phyloP scores from a whole-genome alignment of 2,113 vertebrate genomes.

The Eonycteris spelaea region DNA sequence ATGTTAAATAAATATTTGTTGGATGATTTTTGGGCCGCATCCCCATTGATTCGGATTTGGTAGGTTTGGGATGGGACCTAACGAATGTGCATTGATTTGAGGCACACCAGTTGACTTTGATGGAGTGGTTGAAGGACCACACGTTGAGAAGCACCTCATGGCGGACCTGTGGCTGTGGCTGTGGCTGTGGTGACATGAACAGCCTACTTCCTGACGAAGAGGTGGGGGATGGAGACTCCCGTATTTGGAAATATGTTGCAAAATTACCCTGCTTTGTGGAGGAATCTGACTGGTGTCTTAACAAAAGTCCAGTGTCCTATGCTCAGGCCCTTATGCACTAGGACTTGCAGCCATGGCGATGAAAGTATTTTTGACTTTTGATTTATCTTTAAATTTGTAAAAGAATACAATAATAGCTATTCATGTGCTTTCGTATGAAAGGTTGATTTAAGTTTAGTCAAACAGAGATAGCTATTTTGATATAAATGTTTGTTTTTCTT shows the following conservation, averaged over 20 bases:
- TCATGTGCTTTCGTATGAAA: background rate
- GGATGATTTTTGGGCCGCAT: background rate
- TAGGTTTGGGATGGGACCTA: background rate
- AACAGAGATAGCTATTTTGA: background rate
- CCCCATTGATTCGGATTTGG: background rate
- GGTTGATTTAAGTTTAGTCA: background rate
- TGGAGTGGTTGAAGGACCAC: background rate
- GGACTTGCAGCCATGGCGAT: background rate
- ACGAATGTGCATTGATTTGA: background rate
- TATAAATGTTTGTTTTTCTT: background rate
- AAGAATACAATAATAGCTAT: background rate
- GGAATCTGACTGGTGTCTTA: background rate
- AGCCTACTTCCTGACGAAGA: background rate
- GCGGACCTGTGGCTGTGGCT: background rate
- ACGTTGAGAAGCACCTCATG: background rate
- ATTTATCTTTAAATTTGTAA: background rate
- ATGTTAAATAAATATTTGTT: background rate
- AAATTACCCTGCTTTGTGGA: background rate
- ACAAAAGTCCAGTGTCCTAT: rapidly evolving
- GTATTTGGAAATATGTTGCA: background rate
- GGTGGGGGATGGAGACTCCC: background rate
- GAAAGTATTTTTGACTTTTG: background rate
- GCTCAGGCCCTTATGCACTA: background rate
- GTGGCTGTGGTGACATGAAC: background rate
- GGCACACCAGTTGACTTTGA: background rate